Conservation (phyloP, 2,797 vertebrate genomes). For the Sparidentex hasta region DNA sequence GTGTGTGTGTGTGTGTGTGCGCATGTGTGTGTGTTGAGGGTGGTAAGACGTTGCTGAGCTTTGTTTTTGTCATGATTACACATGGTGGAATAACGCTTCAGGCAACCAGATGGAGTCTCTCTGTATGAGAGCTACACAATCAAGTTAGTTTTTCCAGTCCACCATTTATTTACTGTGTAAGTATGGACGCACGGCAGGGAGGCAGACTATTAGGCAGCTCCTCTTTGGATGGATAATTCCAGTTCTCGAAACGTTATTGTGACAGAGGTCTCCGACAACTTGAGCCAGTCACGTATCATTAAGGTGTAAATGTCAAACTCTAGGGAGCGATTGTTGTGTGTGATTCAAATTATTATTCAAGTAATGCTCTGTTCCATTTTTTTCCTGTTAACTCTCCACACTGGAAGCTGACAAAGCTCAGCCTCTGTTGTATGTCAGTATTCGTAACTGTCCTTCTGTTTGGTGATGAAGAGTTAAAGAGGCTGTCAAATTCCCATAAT, state of each 20-base stretch:
- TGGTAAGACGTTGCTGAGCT: constrained; percentile 54
- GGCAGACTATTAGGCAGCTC: background rate
- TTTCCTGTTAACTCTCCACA: background rate
- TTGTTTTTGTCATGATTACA: constrained; percentile 77
- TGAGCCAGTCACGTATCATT: background rate
- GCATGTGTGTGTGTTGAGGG: constrained; percentile 32
- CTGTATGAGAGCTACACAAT: constrained; percentile 63
- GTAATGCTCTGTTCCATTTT: background rate
- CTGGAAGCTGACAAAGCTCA: background rate
- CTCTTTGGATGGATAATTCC: background rate
- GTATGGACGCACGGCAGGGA: background rate
- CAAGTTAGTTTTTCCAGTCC: constrained; percentile 53
- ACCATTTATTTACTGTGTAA: constrained; percentile 35
- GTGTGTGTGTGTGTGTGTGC: background rate
- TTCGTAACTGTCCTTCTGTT: background rate
- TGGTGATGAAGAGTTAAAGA: background rate
- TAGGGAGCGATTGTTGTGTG: background rate
- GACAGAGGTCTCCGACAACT: background rate
- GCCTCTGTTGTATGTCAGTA: background rate
- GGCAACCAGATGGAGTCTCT: constrained; percentile 78
- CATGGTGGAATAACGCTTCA: constrained; percentile 75
- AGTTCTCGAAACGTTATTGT: background rate
- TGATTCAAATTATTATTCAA: background rate
- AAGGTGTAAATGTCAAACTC: background rate
- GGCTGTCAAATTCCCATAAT: background rate